phyloP scores from a whole-genome alignment of 1,140 invertebrate species.

The Protaetia brevitarsis region DNA sequence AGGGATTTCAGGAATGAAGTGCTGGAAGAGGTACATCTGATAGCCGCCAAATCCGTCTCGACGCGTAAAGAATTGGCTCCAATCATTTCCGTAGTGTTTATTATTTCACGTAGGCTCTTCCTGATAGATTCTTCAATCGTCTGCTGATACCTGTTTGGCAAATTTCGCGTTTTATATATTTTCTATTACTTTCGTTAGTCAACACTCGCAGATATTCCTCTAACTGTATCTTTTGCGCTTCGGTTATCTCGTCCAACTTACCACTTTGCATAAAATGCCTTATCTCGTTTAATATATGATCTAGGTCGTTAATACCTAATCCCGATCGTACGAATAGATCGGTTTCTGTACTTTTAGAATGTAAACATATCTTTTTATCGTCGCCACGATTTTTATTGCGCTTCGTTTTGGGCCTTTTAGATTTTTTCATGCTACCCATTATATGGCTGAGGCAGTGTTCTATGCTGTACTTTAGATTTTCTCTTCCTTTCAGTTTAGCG shows the following conservation, averaged over 20 bases:
- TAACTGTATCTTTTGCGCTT: background rate
- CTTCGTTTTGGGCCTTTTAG: background rate
- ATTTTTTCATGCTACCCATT: background rate
- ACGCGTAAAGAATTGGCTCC: background rate
- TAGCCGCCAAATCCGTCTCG: background rate
- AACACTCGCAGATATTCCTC: background rate
- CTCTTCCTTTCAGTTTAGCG: background rate
- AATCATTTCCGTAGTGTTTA: background rate
- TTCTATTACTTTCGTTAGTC: background rate
- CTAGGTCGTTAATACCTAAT: background rate
- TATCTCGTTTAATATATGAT: constrained; percentile 11
- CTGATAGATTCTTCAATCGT: background rate
- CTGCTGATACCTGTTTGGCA: background rate
- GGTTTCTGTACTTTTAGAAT: background rate
- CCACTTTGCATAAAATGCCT: background rate
- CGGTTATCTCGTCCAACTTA: background rate
- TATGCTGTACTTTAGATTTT: background rate
- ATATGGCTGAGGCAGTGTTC: background rate
- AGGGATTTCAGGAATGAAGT: background rate
- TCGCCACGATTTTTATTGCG: background rate
- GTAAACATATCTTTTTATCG: background rate
- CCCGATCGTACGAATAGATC: background rate
- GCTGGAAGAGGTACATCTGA: background rate
- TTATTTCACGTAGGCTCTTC: background rate
- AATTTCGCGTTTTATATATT: background rate